Evolutionary conservation across 2,113 vertebrate species (phyloP).

Genomic region (Hydropotes inermis): DNA sequence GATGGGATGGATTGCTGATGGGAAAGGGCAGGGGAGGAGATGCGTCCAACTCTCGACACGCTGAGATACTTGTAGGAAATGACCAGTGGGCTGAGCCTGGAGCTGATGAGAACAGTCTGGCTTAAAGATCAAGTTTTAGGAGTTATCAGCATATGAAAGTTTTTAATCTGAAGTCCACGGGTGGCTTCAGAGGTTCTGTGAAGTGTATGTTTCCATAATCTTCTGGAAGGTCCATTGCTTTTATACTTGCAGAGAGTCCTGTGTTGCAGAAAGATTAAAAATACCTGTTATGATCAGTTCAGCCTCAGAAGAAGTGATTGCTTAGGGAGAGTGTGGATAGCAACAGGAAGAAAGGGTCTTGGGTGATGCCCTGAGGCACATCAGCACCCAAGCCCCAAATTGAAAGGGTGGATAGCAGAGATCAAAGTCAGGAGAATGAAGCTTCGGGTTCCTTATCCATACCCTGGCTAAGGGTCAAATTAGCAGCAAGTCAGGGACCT

Average conservation of each 20-base stretch:
- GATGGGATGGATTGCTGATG: not conserved
- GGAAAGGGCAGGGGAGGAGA: not conserved
- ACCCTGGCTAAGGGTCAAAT: not conserved
- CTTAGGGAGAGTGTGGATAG: not conserved
- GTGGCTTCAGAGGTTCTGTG: not conserved
- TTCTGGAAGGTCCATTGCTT: not conserved
- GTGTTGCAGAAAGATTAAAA: not conserved
- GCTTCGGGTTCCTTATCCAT: not conserved
- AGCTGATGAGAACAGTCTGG: not conserved
- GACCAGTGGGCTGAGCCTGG: not conserved
- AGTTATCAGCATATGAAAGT: not conserved
- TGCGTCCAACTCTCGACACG: not conserved
- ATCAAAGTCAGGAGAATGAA: not conserved
- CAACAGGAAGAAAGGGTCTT: not conserved
- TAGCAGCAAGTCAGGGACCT: not conserved
- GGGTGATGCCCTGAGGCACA: not conserved
- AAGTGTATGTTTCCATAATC: not conserved
- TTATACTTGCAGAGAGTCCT: conserved; percentile 14
- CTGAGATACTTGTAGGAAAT: not conserved
- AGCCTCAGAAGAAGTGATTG: not conserved
- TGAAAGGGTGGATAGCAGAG: not conserved
- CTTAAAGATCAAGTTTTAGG: not conserved
- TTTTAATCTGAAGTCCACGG: not conserved
- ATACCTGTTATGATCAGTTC: not conserved
- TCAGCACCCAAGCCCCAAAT: not conserved